A percentile compares a stretch with the other conserved stretches of the same genome.
These are phyloP conservation scores for Spongilla lacustris DNA, from an alignment of 37 sponge, comb jelly and placozoan genomes.

Conservation along the genomic window DNA sequence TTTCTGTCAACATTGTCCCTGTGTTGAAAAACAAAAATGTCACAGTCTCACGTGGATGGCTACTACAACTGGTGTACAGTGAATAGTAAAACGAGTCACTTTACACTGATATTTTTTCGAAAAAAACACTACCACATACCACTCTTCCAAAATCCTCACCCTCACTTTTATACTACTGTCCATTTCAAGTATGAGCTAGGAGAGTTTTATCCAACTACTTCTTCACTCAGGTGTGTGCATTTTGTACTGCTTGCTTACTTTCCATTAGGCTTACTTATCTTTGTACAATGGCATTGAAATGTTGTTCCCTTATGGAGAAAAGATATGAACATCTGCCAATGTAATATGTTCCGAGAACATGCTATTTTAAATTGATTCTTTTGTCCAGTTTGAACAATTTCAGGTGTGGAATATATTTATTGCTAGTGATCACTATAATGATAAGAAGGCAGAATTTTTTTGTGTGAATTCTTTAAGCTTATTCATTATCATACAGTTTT, in stretches of 20 bases:
- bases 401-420: neutral
- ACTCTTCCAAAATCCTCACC: neutral
- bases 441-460: neutral
- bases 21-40: neutral
- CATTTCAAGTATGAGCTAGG: neutral
- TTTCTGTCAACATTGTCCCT: neutral
- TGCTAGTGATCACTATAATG: neutral
- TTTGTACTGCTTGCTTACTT: slow-evolving; percentile 1
- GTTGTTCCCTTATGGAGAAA: neutral
- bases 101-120: neutral
- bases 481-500: neutral
- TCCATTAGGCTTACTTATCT: neutral
- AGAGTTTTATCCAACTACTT: slow-evolving; percentile 1
- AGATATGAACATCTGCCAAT: neutral
- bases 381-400: slow-evolving; percentile 1
- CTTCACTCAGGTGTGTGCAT: neutral
- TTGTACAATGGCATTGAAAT: neutral
- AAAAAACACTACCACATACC: neutral
- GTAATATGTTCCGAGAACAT: neutral
- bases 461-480: neutral
- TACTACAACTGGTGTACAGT: neutral
- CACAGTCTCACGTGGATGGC: slow-evolving; percentile 1
- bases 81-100: slow-evolving; percentile 1
- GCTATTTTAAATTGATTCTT: neutral
- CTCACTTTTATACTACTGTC: neutral